Evolutionary conservation across 92 coral and sea anemone genomes (phyloP).

Genomic region (Epizoanthus illoricatus): DNA sequence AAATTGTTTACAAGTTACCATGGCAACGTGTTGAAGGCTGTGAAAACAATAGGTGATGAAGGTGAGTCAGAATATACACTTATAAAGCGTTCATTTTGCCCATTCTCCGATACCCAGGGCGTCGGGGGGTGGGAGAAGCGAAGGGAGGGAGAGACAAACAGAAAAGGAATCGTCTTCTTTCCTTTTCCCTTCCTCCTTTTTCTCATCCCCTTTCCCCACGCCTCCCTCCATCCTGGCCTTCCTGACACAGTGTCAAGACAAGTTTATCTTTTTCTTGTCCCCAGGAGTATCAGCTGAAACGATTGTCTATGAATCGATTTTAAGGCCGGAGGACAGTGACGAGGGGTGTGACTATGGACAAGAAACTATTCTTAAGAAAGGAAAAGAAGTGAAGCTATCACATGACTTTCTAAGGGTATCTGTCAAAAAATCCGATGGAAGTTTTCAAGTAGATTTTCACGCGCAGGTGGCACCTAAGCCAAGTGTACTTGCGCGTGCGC

Average conservation of each 20-base stretch:
- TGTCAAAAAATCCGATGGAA: slow-evolving; percentile 43
- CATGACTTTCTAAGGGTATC: slow-evolving; percentile 59
- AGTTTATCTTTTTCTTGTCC: too few species aligned
- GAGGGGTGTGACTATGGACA: slow-evolving; percentile 33
- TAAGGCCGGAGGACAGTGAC: slow-evolving; percentile 14
- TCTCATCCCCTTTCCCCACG: too few species aligned
- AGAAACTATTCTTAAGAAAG: not conserved
- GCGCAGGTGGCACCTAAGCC: slow-evolving; percentile 56
- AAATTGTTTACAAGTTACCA: slow-evolving; percentile 33
- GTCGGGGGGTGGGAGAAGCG: too few species aligned
- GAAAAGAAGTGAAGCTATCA: slow-evolving; percentile 30
- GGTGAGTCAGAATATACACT: not conserved
- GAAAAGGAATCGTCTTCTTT: too few species aligned
- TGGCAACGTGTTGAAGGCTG: slow-evolving; percentile 30
- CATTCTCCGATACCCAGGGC: too few species aligned
- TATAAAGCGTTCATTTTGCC: too few species aligned
- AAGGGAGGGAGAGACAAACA: too few species aligned
- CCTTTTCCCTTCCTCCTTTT: too few species aligned
- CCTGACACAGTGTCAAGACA: too few species aligned
- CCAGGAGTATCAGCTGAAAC: not conserved
- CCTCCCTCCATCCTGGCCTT: too few species aligned
- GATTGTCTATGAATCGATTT: not conserved
- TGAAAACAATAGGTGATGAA: not conserved
- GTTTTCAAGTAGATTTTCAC: slow-evolving; percentile 52
- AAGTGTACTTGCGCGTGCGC: slow-evolving; percentile 49